Evolutionary conservation across 1,140 invertebrate genomes (phyloP).

Genomic region (Rhyacophila brunnea): DNA sequence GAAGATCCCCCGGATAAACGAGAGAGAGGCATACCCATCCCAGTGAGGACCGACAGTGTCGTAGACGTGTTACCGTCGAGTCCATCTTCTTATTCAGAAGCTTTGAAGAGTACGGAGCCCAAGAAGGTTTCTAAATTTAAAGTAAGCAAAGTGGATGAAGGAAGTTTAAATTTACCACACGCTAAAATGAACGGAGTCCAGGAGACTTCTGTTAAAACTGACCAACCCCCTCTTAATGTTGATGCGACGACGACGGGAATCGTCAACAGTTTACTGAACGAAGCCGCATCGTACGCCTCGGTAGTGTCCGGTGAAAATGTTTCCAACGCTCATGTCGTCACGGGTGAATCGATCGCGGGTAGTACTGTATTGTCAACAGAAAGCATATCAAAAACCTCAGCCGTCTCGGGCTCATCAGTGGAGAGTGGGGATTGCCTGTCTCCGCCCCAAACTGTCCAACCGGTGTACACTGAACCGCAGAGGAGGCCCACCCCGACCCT

Average conservation of each 20-base stretch:
- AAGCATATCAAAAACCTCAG: not conserved
- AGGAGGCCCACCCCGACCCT: slow-evolving; percentile 24
- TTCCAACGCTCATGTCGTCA: too few relatives aligned
- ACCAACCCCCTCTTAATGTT: too few relatives aligned
- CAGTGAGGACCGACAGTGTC: not conserved
- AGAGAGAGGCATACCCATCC: slow-evolving; percentile 3
- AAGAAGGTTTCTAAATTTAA: slow-evolving; percentile 33
- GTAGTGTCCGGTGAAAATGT: too few relatives aligned
- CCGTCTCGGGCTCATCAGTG: not conserved
- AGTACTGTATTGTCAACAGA: not conserved
- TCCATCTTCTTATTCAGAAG: slow-evolving; percentile 15
- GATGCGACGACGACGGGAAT: too few relatives aligned
- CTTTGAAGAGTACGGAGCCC: slow-evolving; percentile 12
- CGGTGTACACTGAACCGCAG: not conserved
- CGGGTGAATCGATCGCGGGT: not conserved
- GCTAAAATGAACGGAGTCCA: slow-evolving; percentile 29
- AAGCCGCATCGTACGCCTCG: too few relatives aligned
- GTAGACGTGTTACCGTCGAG: not conserved
- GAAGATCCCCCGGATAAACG: not conserved
- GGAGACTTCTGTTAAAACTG: slow-evolving; percentile 1
- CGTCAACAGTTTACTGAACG: too few relatives aligned
- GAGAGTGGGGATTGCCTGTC: slow-evolving; percentile 1
- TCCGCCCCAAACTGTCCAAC: slow-evolving; percentile 1
- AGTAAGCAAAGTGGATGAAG: slow-evolving; percentile 33
- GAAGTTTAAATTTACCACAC: slow-evolving; percentile 17